These are phyloP conservation scores for Drosophila sechellia DNA, from an alignment of 1,140 invertebrate species.

Conservation along the genomic window DNA sequence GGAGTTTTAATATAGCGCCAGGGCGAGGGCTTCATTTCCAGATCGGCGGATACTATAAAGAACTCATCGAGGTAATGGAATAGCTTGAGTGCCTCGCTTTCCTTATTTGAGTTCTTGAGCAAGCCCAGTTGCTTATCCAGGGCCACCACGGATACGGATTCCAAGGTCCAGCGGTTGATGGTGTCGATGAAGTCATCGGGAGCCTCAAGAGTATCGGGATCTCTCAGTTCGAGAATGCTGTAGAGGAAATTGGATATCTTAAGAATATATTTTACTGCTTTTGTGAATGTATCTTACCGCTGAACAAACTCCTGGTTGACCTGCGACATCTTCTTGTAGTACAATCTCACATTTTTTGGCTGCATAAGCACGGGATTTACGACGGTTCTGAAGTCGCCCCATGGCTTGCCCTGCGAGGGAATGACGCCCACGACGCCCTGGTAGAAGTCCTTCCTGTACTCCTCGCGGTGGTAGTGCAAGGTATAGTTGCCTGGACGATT, in stretches of 20 bases:
- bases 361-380: conserved; percentile 85
- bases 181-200: conserved; percentile 87
- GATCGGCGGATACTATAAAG: conserved; percentile 86
- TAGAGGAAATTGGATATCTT: conserved; percentile 7
- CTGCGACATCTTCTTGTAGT: conserved; percentile 82
- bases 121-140: conserved; percentile 88
- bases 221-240: conserved; percentile 85
- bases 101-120: conserved; percentile 71
- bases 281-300: conserved; percentile 39
- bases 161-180: conserved; percentile 89
- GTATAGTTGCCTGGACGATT: conserved; percentile 57
- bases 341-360: conserved; percentile 85
- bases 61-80: conserved; percentile 87
- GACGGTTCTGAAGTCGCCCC: conserved; percentile 65
- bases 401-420: conserved; percentile 57
- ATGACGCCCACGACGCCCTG: conserved; percentile 62
- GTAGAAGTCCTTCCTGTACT: conserved; percentile 60
- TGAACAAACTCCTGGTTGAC: conserved; percentile 82
- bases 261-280: conserved; percentile 47
- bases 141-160: conserved; percentile 89
- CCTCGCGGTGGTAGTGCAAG: conserved; percentile 61
- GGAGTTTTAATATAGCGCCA: conserved; percentile 88
- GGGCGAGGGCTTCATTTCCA: conserved; percentile 88
- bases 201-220: conserved; percentile 85
- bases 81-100: conserved; percentile 86